Base-by-base conservation (phyloP, 2,888 invertebrate species). In the Dicyrtomina minuta region DNA sequence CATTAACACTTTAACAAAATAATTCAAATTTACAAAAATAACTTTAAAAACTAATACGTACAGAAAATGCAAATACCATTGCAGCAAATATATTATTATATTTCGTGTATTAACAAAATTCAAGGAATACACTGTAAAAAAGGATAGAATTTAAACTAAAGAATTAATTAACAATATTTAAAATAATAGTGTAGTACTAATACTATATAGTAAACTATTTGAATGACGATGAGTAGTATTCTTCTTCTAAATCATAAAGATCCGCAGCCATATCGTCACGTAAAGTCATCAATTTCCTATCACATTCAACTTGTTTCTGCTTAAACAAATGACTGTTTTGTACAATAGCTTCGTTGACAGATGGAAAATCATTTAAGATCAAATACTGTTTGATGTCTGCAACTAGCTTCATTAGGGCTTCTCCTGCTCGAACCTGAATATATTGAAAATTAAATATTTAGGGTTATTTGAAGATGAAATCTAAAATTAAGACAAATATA, bases 371-470 rank as follows among this genome's bases (percentile, higher is more conserved):
- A 82, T 98, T 98, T 22, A 99, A 85, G 79, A 98, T 96, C 55
- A 98, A 85, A 82, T 97, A 99, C 81, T 99, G 97, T 80, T 98
- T 98, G 73, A 99, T 93, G 81, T 98, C 97, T 0, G 96, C 94
- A 0, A 97, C 96, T 33, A 99, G 84, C 82, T 97, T 97, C 91
- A 96, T 93, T 26, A 99, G 83, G 0, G 96, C 96, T 84, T 98
- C 97, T 0, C 95, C 96, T 70, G 98, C 97, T 79, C 97, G 86
- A 0, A 96, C 96, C 86, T 83, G 84, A 12, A 78, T 76, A 60
- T 3, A n/a, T 8, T 41, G 22, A 1, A 53, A 53, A 24, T 15
- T 24, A 24, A 33, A 33, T 33, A 5, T 33, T 33, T 8, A 33
- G n/a, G n/a, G n/a, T n/a, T n/a, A n/a, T n/a, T n/a, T n/a, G n/a